Evolutionary conservation across 2,113 vertebrate genomes (phyloP).

Genomic region (Megatriorchis doriae): DNA sequence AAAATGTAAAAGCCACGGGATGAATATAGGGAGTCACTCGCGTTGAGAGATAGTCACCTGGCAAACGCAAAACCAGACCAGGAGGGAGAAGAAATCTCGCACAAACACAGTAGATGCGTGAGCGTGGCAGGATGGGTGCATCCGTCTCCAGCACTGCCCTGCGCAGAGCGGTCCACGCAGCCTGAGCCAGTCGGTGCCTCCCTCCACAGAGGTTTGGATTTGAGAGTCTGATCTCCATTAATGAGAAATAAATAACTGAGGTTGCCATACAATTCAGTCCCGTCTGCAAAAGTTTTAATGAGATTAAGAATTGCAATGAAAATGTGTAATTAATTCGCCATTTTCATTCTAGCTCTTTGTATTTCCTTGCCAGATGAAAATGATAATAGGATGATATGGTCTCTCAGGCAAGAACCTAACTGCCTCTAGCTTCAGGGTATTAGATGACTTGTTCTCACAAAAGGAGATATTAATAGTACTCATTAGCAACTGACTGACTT

Average conservation of each 20-base stretch:
- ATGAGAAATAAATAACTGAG: background rate
- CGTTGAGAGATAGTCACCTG: background rate
- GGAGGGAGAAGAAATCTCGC: background rate
- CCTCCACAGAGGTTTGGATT: background rate
- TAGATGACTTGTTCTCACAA: slow-evolving; percentile 28
- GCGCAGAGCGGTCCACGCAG: background rate
- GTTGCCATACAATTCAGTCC: background rate
- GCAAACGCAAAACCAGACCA: background rate
- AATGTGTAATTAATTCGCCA: background rate
- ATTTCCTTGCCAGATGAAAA: slow-evolving; percentile 39
- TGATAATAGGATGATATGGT: slow-evolving; percentile 10
- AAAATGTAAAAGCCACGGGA: background rate
- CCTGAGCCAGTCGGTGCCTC: background rate
- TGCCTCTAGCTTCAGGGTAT: slow-evolving; percentile 10
- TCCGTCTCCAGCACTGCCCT: too few species aligned
- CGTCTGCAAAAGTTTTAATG: background rate
- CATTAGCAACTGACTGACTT: background rate
- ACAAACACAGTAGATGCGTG: fast-evolving
- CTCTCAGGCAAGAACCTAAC: slow-evolving; percentile 17
- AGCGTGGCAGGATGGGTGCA: fast-evolving
- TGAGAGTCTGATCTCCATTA: fast-evolving
- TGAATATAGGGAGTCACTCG: background rate
- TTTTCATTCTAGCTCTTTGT: slow-evolving; percentile 7
- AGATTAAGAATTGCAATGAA: background rate
- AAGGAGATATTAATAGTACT: slow-evolving; percentile 33